Conservation (phyloP, 2,113 vertebrate genomes). For the Malaclemys terrapin region DNA sequence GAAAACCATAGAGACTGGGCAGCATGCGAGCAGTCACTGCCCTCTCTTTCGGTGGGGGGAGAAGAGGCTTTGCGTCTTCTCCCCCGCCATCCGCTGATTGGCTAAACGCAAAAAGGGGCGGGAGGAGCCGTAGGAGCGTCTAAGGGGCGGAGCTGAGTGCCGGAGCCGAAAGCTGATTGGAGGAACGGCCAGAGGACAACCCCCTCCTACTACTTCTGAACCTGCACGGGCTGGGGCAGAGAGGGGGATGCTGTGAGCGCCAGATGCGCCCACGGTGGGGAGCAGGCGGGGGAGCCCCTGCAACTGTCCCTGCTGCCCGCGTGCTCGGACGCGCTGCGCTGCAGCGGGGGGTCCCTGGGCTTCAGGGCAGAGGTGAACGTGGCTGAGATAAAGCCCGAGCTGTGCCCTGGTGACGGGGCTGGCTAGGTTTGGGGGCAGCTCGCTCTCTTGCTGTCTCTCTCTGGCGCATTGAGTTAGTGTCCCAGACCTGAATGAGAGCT, state of each 20-base stretch:
- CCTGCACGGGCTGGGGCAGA: no score
- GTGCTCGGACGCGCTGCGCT: no score
- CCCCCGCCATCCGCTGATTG: background rate
- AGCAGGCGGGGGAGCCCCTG: no score
- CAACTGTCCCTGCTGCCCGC: no score
- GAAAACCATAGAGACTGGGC: accelerated
- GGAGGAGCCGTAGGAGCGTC: no score
- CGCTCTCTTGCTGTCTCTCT: background rate
- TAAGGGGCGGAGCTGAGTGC: background rate
- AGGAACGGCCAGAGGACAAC: no score
- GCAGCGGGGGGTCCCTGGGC: no score
- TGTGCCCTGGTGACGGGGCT: background rate
- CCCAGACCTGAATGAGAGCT: background rate
- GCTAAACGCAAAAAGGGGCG: background rate
- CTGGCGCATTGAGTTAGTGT: no score
- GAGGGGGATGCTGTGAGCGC: no score
- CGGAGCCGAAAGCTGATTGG: background rate
- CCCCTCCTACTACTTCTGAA: no score
- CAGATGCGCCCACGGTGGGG: no score
- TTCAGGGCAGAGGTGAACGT: background rate
- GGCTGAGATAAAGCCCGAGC: background rate
- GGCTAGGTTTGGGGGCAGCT: background rate
- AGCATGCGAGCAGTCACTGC: accelerated
- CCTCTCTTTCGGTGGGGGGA: background rate
- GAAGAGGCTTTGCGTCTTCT: background rate